Evolutionary conservation across 2,888 invertebrate species (phyloP).

Genomic region (Atherix ibis): DNA sequence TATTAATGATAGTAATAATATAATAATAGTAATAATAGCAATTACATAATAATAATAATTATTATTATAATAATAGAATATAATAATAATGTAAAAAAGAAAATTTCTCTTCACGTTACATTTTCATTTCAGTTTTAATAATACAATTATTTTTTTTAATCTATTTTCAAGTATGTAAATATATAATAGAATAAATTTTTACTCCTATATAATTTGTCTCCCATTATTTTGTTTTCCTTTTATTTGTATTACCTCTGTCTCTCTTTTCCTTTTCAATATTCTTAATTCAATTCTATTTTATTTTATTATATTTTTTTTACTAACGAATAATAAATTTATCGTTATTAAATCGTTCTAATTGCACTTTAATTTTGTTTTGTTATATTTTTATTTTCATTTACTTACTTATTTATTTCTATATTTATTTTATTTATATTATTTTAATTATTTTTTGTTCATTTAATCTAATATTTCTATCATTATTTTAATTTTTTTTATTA

Average conservation of each 20-base stretch:
- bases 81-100: slow-evolving; percentile 38
- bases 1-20: too few relatives aligned
- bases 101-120: slow-evolving; percentile 23
- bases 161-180: too few relatives aligned
- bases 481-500: slow-evolving; percentile 12
- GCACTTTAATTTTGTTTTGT: slow-evolving; percentile 37
- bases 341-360: slow-evolving; percentile 39
- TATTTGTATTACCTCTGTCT: too few relatives aligned
- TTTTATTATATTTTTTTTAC: slow-evolving; percentile 17
- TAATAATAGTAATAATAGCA: too few relatives aligned
- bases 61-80: slow-evolving; percentile 10
- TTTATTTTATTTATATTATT: not conserved
- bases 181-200: too few relatives aligned
- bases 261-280: too few relatives aligned
- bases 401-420: slow-evolving; percentile 13
- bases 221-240: too few relatives aligned
- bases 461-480: slow-evolving; percentile 1
- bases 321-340: slow-evolving; percentile 32
- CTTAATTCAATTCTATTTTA: too few relatives aligned
- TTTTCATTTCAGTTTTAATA: slow-evolving; percentile 14
- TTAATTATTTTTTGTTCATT: slow-evolving; percentile 1
- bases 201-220: too few relatives aligned
- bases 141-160: too few relatives aligned
- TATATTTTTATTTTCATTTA: slow-evolving; percentile 15
- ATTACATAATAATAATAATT: slow-evolving; percentile 7